phyloP scores from a whole-genome alignment of 1,140 invertebrate species.

The Eulimnadia texana region DNA sequence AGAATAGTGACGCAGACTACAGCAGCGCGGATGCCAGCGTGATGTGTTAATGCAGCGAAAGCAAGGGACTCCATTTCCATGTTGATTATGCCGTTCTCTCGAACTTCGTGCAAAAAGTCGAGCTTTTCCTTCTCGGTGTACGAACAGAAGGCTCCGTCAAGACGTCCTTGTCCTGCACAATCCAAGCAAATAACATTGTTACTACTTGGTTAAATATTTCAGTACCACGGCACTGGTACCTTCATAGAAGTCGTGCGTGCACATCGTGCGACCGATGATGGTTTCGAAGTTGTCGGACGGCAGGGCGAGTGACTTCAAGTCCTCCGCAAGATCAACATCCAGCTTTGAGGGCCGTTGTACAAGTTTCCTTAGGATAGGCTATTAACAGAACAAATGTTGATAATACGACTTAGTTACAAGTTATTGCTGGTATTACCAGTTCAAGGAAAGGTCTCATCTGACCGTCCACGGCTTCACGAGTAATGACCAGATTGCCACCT shows the following conservation, averaged over 20 bases:
- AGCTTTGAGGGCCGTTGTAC: conserved; percentile 64
- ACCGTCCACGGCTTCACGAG: conserved; percentile 71
- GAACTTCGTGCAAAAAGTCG: conserved; percentile 62
- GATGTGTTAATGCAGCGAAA: conserved; percentile 84
- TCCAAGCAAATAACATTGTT: neutral
- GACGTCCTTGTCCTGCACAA: conserved; percentile 58
- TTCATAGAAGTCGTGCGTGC: conserved; percentile 95
- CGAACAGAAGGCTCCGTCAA: conserved; percentile 95
- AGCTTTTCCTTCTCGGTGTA: conserved; percentile 80
- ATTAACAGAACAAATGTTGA: conserved; percentile 22
- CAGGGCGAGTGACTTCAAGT: conserved; percentile 51
- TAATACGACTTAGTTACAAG: neutral
- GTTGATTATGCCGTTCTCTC: conserved; percentile 70
- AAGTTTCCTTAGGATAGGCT: conserved; percentile 78
- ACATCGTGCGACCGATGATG: conserved; percentile 81
- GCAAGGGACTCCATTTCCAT: conserved; percentile 95
- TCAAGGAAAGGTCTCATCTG: conserved; percentile 51
- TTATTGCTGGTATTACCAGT: conserved; percentile 39
- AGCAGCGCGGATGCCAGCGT: conserved; percentile 83
- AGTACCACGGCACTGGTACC: conserved; percentile 37
- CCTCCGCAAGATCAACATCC: conserved; percentile 59
- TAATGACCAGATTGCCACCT: conserved; percentile 73
- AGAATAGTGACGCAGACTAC: conserved; percentile 88
- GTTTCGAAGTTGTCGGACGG: conserved; percentile 68
- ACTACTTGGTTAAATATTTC: conserved; percentile 7